A percentile compares a stretch with the other conserved stretches of the same genome.
Conservation (phyloP, 2,888 invertebrate genomes). For the Saturnia japonica region DNA sequence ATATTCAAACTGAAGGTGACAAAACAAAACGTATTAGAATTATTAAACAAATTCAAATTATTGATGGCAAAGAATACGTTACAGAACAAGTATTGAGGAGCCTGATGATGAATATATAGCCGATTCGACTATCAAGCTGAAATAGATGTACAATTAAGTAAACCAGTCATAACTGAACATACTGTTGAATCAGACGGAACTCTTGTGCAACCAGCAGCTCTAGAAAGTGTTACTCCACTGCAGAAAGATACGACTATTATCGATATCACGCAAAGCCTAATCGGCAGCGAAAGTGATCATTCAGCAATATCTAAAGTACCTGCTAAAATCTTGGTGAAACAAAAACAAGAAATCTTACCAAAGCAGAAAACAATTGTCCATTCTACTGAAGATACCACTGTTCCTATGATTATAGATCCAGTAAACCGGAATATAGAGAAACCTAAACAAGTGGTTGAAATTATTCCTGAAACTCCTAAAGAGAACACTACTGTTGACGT, state of each 20-base stretch:
- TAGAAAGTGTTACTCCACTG: background rate
- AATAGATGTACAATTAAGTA: slow-evolving; percentile 34
- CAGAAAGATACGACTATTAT: slow-evolving; percentile 33
- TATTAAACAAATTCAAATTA: too few relatives aligned
- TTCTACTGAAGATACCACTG: background rate
- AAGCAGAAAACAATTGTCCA: background rate
- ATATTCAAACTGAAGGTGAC: too few relatives aligned
- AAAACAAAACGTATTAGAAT: too few relatives aligned
- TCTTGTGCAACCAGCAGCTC: background rate
- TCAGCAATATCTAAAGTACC: slow-evolving; percentile 35
- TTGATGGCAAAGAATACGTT: too few relatives aligned
- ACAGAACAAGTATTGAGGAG: slow-evolving; percentile 91
- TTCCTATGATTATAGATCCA: background rate
- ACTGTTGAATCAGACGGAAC: slow-evolving; percentile 3
- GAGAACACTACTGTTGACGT: slow-evolving; percentile 31
- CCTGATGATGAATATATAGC: slow-evolving; percentile 78
- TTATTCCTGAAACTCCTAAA: slow-evolving; percentile 21
- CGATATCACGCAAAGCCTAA: slow-evolving; percentile 45
- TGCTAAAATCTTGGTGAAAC: slow-evolving; percentile 23
- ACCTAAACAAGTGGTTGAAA: background rate
- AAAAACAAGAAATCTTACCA: slow-evolving; percentile 2
- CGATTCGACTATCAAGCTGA: slow-evolving; percentile 55
- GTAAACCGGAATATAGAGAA: background rate
- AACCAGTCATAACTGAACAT: too few relatives aligned
- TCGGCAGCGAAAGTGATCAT: slow-evolving; percentile 49